Evolutionary conservation across 1,140 invertebrate species (phyloP).

Genomic region (Drosophila ercepeae): DNA sequence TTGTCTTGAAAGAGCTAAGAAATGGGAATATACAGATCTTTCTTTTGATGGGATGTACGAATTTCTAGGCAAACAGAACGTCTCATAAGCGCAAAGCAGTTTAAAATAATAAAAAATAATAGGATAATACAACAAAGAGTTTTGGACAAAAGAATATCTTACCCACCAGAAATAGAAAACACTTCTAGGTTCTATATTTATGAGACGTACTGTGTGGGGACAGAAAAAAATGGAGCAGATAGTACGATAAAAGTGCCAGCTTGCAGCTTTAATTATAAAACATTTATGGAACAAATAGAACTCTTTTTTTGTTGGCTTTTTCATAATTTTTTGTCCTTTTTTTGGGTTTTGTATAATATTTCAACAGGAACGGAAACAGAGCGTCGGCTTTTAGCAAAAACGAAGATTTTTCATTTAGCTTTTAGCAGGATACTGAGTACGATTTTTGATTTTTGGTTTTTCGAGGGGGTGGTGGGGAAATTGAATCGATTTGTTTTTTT

Average conservation of each 20-base stretch:
- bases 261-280: slow-evolving; percentile 33
- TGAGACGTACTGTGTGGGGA: slow-evolving; percentile 19
- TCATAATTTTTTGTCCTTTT: not conserved
- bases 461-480: not conserved
- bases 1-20: not conserved
- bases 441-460: not conserved
- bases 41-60: not conserved
- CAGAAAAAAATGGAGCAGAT: not conserved
- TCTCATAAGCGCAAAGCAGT: not conserved
- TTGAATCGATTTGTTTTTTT: no score
- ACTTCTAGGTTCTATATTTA: no score
- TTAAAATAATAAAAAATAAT: not conserved
- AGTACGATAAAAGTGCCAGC: slow-evolving; percentile 25
- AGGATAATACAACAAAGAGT: no score
- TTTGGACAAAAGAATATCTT: no score
- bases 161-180: no score
- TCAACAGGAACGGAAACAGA: slow-evolving; percentile 31
- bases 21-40: not conserved
- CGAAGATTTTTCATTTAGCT: slow-evolving; percentile 1
- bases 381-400: not conserved
- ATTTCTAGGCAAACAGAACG: not conserved
- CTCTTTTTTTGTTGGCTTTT: slow-evolving; percentile 6
- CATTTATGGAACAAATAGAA: slow-evolving; percentile 43
- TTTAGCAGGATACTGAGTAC: not conserved
- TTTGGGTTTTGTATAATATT: not conserved